Conservation (phyloP, 2,113 vertebrate genomes). For the Castor canadensis region DNA sequence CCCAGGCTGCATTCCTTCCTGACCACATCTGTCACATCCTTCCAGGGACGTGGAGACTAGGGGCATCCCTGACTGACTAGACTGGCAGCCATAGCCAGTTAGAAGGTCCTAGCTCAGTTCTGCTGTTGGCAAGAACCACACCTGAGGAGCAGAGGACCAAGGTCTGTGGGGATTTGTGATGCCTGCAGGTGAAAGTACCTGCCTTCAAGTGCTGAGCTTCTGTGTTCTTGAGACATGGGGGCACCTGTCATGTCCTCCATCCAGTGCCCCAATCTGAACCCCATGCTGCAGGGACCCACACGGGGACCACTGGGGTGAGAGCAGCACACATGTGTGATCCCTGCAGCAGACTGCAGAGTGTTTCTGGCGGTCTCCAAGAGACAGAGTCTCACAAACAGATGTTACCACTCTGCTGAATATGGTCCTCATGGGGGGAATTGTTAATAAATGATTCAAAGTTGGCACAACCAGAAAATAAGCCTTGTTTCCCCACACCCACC, state of each 20-base stretch:
- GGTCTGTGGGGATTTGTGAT: rapidly evolving
- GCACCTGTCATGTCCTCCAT: background rate
- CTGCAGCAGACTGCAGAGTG: slow-evolving; percentile 54
- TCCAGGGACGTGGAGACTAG: background rate
- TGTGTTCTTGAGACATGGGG: rapidly evolving
- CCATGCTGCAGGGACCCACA: background rate
- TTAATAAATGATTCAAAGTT: slow-evolving; percentile 68
- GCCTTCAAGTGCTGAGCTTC: rapidly evolving
- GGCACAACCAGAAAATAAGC: slow-evolving; percentile 25
- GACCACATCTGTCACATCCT: background rate
- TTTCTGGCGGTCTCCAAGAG: slow-evolving; percentile 77
- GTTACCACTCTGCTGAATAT: slow-evolving; percentile 59
- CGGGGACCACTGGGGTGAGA: background rate
- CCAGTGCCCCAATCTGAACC: background rate
- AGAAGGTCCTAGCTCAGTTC: background rate
- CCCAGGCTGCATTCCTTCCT: background rate
- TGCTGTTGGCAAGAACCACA: background rate
- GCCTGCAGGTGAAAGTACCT: too few relatives aligned
- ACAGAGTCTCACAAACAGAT: slow-evolving; percentile 75
- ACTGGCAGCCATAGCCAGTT: background rate
- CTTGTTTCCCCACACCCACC: background rate
- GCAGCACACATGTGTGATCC: background rate
- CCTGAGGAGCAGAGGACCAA: rapidly evolving
- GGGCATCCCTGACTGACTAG: too few relatives aligned
- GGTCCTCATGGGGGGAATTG: slow-evolving; percentile 51